A percentile compares a stretch with the other conserved stretches of the same genome.
phyloP scores from a whole-genome alignment of 2,797 vertebrate genomes.

The Paguma larvata region DNA sequence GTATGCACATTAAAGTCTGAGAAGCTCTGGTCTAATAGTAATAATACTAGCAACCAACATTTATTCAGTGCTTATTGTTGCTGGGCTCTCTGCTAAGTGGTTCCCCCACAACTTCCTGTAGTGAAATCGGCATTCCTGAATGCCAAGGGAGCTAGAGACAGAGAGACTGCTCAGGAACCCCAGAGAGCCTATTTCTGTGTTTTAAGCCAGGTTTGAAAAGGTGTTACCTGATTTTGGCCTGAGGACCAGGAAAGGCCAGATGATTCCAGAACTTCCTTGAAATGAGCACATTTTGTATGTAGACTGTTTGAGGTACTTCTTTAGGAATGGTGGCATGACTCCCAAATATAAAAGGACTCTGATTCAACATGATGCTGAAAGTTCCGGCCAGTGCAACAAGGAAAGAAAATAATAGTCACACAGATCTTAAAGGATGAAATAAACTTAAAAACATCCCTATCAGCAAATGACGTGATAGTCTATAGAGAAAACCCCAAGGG shows the following conservation, averaged over 20 bases:
- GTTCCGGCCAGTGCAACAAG: not conserved
- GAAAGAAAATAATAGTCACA: not conserved
- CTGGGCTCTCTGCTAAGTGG: not conserved
- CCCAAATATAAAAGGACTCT: not conserved
- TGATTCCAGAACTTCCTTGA: not conserved
- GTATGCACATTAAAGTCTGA: not conserved
- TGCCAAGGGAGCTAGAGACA: not conserved
- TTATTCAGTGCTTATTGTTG: not conserved
- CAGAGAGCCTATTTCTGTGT: not conserved
- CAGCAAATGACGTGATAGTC: not conserved
- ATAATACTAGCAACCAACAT: not conserved
- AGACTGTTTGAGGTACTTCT: not conserved
- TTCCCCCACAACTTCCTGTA: not conserved
- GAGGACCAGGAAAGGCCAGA: not conserved
- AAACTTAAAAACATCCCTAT: not conserved
- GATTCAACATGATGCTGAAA: not conserved
- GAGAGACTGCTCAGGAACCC: not conserved
- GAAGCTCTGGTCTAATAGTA: not conserved
- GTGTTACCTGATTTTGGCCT: not conserved
- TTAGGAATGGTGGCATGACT: not conserved
- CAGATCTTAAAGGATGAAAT: conserved; percentile 3
- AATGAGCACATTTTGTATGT: not conserved
- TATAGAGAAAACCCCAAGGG: not conserved
- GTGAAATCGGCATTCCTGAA: not conserved
- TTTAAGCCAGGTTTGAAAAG: not conserved